These are phyloP conservation scores for Oasisia sp. DNA, from an alignment of 2,888 invertebrate genomes.

Conservation along the genomic window DNA sequence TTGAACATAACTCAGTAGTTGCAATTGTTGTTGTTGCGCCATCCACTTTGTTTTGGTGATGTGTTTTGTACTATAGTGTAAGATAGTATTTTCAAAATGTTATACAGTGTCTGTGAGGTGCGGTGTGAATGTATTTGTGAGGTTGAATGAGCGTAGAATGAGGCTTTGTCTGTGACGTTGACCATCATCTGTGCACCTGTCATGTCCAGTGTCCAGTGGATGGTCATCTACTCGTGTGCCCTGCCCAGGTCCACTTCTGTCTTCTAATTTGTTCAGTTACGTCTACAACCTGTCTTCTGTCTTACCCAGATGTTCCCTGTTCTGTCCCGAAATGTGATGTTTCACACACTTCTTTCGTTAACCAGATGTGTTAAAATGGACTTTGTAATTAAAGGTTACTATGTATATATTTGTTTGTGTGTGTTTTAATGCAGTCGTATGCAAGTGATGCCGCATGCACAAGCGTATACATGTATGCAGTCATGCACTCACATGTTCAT, in stretches of 20 bases:
- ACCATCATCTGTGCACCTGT: not conserved
- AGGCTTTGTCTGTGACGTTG: not conserved
- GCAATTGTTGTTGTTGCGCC: not conserved
- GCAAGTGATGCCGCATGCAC: not conserved
- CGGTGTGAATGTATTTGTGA: not conserved
- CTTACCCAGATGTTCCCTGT: too few relatives aligned
- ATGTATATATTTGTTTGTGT: not conserved
- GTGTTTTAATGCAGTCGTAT: not conserved
- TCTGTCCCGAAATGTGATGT: too few relatives aligned
- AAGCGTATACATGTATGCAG: not conserved
- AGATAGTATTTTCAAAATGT: slow-evolving; percentile 5
- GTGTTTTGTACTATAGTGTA: not conserved
- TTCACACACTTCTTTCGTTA: too few relatives aligned
- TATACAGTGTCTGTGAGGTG: not conserved
- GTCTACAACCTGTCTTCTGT: too few relatives aligned
- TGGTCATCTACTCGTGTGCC: too few relatives aligned
- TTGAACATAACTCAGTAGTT: not conserved
- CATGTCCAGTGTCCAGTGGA: too few relatives aligned
- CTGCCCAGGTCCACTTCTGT: too few relatives aligned
- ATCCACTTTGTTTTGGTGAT: not conserved
- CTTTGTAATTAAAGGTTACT: slow-evolving; percentile 11
- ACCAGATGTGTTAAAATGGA: not conserved
- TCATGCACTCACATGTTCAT: not conserved
- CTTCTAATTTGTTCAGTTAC: too few relatives aligned
- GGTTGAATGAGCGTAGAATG: not conserved